Percentiles rank a stretch among this genome's conserved stretches.
Evolutionary conservation across 2,113 vertebrate species (phyloP).

Genomic region (Gracilinanus agilis): DNA sequence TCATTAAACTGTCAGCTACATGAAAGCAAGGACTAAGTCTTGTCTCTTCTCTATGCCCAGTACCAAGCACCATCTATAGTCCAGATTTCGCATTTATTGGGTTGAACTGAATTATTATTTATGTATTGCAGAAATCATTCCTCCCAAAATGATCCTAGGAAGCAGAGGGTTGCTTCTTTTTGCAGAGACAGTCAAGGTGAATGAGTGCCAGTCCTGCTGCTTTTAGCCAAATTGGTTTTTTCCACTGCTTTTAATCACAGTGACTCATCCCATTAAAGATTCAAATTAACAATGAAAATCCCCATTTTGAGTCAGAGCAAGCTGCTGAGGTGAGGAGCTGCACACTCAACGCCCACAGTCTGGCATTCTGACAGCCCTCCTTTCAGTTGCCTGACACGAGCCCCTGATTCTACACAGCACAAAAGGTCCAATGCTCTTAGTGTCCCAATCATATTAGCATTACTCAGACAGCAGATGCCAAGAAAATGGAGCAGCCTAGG

Average conservation of each 20-base stretch:
- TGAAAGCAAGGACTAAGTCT: background rate
- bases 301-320: background rate
- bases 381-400: background rate
- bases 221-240: conserved; percentile 4
- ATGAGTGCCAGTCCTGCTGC: background rate
- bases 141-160: background rate
- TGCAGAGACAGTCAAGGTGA: background rate
- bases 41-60: background rate
- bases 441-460: background rate
- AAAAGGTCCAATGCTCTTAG: background rate
- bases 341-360: background rate
- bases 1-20: background rate
- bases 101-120: background rate
- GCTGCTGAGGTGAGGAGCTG: background rate
- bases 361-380: background rate
- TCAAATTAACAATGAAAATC: background rate
- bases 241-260: conserved; percentile 1
- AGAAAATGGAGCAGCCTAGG: background rate
- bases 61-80: background rate
- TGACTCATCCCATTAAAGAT: background rate
- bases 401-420: background rate
- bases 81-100: background rate
- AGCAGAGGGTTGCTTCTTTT: background rate
- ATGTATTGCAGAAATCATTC: background rate
- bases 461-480: background rate